Conservation (phyloP, 1,140 invertebrate genomes). For the Euwallacea similis region DNA sequence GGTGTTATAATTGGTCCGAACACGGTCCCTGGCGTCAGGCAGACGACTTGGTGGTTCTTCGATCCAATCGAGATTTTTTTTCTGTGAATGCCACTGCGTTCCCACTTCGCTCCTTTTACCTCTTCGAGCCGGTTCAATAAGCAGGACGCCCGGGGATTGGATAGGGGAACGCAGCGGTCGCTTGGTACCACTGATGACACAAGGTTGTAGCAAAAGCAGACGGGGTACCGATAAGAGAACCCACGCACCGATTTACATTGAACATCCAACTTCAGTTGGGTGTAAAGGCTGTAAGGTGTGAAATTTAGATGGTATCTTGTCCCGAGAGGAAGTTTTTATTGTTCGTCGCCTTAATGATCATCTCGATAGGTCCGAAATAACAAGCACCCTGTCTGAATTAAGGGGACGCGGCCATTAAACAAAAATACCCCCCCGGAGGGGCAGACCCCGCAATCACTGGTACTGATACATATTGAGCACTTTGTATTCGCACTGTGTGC, state of each 20-base stretch:
- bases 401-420: too few relatives aligned
- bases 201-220: constrained; percentile 29
- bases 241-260: constrained; percentile 38
- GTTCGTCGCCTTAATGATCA: constrained; percentile 18
- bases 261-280: constrained; percentile 30
- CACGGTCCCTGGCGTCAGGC: constrained; percentile 37
- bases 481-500: too few relatives aligned
- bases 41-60: constrained; percentile 35
- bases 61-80: constrained; percentile 19
- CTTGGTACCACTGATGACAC: constrained; percentile 31
- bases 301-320: constrained; percentile 33
- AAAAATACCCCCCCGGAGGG: too few relatives aligned
- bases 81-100: neutral
- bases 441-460: too few relatives aligned
- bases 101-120: neutral
- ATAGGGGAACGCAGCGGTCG: constrained; percentile 2
- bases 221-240: constrained; percentile 29
- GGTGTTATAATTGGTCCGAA: constrained; percentile 41
- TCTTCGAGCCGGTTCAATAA: neutral
- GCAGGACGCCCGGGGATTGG: too few relatives aligned
- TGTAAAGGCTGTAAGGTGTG: constrained; percentile 36
- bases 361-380: constrained; percentile 14
- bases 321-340: constrained; percentile 25
- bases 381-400: too few relatives aligned
- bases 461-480: too few relatives aligned